These are phyloP conservation scores for Onthophagus sagittarius DNA, from an alignment of 2,888 invertebrate genomes.

Conservation along the genomic window DNA sequence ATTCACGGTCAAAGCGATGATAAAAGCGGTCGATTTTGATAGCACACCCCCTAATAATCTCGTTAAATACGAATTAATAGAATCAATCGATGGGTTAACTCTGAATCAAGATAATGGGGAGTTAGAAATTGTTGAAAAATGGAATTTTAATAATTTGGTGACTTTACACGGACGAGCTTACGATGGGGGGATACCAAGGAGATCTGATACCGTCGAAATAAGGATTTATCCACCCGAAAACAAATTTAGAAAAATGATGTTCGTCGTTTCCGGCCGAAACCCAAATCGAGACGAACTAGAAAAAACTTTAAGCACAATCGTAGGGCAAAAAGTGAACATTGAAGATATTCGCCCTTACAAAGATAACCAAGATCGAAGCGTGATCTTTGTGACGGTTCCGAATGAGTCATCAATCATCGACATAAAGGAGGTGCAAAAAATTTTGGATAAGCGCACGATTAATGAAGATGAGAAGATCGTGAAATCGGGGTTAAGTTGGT, in stretches of 20 bases:
- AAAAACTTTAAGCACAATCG: slow-evolving; percentile 70
- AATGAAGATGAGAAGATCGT: slow-evolving; percentile 26
- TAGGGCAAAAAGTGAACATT: slow-evolving; percentile 75
- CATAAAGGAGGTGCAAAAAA: slow-evolving; percentile 67
- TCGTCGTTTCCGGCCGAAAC: slow-evolving; percentile 73
- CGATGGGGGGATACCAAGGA: slow-evolving; percentile 79
- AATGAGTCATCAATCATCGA: slow-evolving; percentile 64
- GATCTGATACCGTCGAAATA: slow-evolving; percentile 68
- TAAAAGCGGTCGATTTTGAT: slow-evolving; percentile 81
- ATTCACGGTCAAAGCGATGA: slow-evolving; percentile 70
- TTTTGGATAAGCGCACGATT: slow-evolving; percentile 42
- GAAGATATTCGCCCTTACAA: slow-evolving; percentile 69
- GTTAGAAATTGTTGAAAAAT: slow-evolving; percentile 58
- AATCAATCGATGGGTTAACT: slow-evolving; percentile 69
- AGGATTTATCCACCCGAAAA: slow-evolving; percentile 76
- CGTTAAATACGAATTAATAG: slow-evolving; percentile 78
- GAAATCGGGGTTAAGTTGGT: slow-evolving; percentile 47
- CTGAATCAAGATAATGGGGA: slow-evolving; percentile 75
- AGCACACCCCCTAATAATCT: slow-evolving; percentile 81
- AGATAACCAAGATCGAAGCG: slow-evolving; percentile 58
- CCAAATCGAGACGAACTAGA: slow-evolving; percentile 71
- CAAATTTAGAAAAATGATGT: slow-evolving; percentile 71
- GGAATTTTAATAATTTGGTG: slow-evolving; percentile 48
- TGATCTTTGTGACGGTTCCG: slow-evolving; percentile 68
- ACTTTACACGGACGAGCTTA: slow-evolving; percentile 74